These are phyloP conservation scores for Gasterosteus nipponicus DNA, from an alignment of 2,113 vertebrate species.

Conservation along the genomic window DNA sequence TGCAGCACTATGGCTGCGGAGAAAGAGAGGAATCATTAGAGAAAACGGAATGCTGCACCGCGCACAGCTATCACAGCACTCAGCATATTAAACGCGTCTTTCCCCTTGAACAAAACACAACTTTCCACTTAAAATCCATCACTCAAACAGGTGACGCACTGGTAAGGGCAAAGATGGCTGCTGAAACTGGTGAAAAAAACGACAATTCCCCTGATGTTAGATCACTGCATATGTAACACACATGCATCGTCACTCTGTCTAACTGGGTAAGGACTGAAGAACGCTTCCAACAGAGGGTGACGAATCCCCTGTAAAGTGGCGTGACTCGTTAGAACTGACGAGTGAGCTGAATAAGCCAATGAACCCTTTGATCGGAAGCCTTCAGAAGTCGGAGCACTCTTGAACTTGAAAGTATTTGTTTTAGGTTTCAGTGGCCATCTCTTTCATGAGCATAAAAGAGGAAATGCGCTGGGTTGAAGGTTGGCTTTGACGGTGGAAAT, in stretches of 20 bases:
- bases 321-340: constrained; percentile 54
- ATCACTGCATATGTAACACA: neutral
- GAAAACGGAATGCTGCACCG: constrained; percentile 33
- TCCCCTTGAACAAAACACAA: constrained; percentile 37
- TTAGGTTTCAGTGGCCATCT: constrained; percentile 53
- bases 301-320: constrained; percentile 32
- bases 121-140: constrained; percentile 32
- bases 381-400: constrained; percentile 61
- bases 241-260: constrained; percentile 11
- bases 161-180: constrained; percentile 19
- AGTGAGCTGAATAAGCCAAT: constrained; percentile 48
- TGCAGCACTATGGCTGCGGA: constrained; percentile 24
- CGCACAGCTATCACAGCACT: constrained; percentile 44
- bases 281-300: neutral
- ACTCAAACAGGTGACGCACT: constrained; percentile 27
- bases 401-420: constrained; percentile 67
- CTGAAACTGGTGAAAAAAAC: constrained; percentile 1
- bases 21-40: constrained; percentile 59
- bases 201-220: neutral
- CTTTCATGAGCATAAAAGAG: constrained; percentile 61
- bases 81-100: constrained; percentile 53
- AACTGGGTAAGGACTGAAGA: constrained; percentile 9
- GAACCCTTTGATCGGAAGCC: constrained; percentile 67
- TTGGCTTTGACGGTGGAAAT: constrained; percentile 44
- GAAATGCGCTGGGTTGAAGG: constrained; percentile 38